Conservation (phyloP, 2,113 vertebrate genomes). For the Triplophysa rosa region DNA sequence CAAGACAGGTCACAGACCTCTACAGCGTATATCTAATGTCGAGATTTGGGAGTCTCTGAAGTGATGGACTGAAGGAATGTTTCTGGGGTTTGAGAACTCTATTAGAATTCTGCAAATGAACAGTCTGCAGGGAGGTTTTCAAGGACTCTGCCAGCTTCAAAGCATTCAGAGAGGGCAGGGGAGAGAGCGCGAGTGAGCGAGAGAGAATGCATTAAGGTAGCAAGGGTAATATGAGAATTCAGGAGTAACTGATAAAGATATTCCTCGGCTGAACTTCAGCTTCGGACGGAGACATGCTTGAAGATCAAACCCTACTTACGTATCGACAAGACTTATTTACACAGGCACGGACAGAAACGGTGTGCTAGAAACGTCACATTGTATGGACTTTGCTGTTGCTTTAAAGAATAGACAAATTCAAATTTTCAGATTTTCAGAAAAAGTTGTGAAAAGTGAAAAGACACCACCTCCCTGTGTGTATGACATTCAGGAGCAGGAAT, state of each 20-base stretch:
- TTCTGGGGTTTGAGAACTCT: conserved; percentile 51
- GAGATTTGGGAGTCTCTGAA: conserved; percentile 46
- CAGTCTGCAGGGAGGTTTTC: conserved; percentile 45
- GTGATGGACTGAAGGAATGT: conserved; percentile 38
- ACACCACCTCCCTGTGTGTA: no score
- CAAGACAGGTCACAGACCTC: conserved; percentile 48
- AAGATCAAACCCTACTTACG: conserved; percentile 16
- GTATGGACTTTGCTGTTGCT: background rate
- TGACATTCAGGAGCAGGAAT: no score
- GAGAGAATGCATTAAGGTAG: background rate
- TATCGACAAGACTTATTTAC: background rate
- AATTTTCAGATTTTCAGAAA: no score
- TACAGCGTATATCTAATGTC: conserved; percentile 51
- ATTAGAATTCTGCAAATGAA: conserved; percentile 60
- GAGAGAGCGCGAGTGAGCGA: background rate
- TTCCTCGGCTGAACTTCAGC: conserved; percentile 31
- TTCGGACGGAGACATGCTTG: conserved; percentile 12
- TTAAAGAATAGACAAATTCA: background rate
- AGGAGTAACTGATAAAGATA: conserved; percentile 40
- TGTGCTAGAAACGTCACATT: background rate
- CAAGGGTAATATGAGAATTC: conserved; percentile 23
- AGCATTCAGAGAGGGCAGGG: conserved; percentile 38
- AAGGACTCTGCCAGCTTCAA: conserved; percentile 42
- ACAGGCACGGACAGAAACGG: background rate
- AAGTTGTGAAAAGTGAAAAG: no score